A percentile compares a stretch with the other conserved stretches of the same genome.
Evolutionary conservation across 2,113 vertebrate species (phyloP).

Genomic region (Numida meleagris): DNA sequence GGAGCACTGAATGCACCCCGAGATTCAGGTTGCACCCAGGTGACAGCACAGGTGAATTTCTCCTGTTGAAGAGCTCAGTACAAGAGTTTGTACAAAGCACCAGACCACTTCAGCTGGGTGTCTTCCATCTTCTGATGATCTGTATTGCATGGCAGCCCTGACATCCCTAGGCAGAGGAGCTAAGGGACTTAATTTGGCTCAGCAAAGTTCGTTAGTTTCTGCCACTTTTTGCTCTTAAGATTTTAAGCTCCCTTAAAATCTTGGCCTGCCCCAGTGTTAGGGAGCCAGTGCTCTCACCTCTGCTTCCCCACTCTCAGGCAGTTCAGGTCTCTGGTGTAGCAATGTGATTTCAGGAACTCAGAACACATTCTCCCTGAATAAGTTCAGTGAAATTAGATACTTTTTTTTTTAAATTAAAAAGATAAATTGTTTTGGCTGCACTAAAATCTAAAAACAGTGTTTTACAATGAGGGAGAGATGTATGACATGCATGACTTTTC

Average conservation of each 20-base stretch:
- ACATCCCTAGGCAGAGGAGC: neutral
- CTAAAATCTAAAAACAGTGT: conserved; percentile 44
- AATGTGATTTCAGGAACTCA: neutral
- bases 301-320: neutral
- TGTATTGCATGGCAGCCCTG: neutral
- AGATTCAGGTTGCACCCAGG: neutral
- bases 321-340: neutral
- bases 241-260: neutral
- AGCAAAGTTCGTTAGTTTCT: neutral
- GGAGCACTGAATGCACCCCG: neutral
- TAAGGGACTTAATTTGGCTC: neutral
- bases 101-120: neutral
- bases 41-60: neutral
- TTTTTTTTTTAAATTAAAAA: conserved; percentile 30
- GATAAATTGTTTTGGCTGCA: conserved; percentile 48
- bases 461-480: conserved; percentile 65
- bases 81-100: neutral
- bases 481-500: conserved; percentile 53
- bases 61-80: neutral
- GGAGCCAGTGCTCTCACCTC: neutral
- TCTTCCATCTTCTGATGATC: neutral
- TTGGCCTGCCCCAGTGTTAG: neutral
- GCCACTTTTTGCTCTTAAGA: neutral
- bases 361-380: neutral
- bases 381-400: conserved; percentile 17